phyloP scores from a whole-genome alignment of 2,113 vertebrate genomes.

The Anguilla japonica region DNA sequence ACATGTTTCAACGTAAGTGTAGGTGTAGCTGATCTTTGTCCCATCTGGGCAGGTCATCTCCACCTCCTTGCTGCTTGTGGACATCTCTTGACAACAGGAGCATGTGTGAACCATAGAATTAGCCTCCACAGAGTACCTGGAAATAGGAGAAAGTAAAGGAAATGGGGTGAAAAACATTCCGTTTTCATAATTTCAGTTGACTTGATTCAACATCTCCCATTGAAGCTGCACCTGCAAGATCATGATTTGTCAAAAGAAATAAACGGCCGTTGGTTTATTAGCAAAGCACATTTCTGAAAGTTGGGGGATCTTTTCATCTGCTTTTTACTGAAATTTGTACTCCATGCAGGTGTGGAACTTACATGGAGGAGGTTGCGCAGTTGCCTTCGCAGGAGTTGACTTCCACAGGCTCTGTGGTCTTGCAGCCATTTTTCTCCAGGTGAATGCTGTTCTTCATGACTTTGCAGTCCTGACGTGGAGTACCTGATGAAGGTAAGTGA shows the following conservation, averaged over 20 bases:
- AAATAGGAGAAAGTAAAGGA: background rate
- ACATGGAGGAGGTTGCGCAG: conserved; percentile 79
- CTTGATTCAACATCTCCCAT: no score
- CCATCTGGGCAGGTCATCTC: conserved; percentile 71
- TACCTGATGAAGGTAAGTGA: conserved; percentile 55
- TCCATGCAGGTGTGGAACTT: conserved; percentile 54
- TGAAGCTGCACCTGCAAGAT: no score
- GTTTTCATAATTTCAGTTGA: no score
- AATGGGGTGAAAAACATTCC: no score
- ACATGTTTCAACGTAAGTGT: conserved; percentile 69
- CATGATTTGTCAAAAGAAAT: no score
- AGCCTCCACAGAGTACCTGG: conserved; percentile 78
- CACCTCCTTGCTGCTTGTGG: conserved; percentile 60
- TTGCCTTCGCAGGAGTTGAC: conserved; percentile 76
- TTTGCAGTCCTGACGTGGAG: conserved; percentile 58
- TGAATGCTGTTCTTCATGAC: conserved; percentile 48
- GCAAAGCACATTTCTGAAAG: no score
- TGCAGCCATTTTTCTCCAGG: conserved; percentile 66
- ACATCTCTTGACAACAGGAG: conserved; percentile 77
- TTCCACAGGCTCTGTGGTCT: conserved; percentile 59
- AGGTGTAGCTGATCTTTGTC: conserved; percentile 58
- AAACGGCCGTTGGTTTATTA: no score
- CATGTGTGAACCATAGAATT: conserved; percentile 70
- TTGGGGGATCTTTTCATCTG: background rate
- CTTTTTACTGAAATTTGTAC: background rate